These are phyloP conservation scores for Hedya salicella DNA, from an alignment of 2,888 invertebrate genomes.

Conservation along the genomic window DNA sequence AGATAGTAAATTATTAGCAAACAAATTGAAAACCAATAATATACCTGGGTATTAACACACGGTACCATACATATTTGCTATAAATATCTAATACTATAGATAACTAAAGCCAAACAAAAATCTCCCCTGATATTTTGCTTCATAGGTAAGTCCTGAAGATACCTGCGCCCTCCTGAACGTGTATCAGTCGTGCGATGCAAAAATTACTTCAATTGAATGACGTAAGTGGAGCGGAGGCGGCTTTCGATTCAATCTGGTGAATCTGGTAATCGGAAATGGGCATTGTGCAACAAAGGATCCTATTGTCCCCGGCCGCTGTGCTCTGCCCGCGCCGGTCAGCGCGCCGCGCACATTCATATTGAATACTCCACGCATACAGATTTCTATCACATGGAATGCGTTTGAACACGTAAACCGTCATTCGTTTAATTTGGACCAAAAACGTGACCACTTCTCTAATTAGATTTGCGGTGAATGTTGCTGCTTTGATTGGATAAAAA, in stretches of 20 bases:
- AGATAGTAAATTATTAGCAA: no score
- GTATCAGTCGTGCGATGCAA: conserved; percentile 7
- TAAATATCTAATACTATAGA: no score
- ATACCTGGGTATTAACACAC: no score
- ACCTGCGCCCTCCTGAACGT: not conserved
- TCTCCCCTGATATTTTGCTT: not conserved
- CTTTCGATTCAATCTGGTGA: conserved; percentile 72
- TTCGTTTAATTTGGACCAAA: conserved; percentile 27
- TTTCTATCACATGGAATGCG: conserved; percentile 48
- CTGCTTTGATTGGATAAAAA: conserved; percentile 14
- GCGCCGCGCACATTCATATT: conserved; percentile 65
- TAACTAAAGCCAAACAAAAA: not conserved
- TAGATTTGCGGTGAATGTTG: conserved; percentile 19
- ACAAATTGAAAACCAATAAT: no score
- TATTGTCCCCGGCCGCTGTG: conserved; percentile 62
- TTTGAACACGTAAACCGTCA: conserved; percentile 29
- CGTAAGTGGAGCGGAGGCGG: conserved; percentile 69
- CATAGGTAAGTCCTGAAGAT: not conserved
- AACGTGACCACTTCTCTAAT: conserved; percentile 27
- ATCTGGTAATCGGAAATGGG: conserved; percentile 85
- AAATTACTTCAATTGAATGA: conserved; percentile 50
- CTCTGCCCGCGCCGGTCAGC: conserved; percentile 50
- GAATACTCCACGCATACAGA: conserved; percentile 49
- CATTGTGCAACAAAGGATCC: conserved; percentile 81
- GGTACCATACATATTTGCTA: no score